A percentile compares a stretch with the other conserved stretches of the same genome.
phyloP scores from a whole-genome alignment of 2,113 vertebrate species.

The Tetraodon nigroviridis region DNA sequence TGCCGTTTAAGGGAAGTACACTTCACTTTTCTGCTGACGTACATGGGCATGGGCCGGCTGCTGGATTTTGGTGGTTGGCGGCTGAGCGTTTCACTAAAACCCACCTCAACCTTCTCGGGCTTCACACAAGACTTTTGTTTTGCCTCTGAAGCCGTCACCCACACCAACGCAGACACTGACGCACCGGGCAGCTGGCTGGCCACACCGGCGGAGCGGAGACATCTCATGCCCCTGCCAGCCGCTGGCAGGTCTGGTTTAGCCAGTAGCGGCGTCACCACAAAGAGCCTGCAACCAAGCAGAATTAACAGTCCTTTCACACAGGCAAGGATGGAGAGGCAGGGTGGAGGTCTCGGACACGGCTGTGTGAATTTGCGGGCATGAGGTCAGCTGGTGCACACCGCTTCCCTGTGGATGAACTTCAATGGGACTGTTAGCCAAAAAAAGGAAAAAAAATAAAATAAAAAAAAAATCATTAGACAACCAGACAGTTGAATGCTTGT shows the following conservation, averaged over 20 bases:
- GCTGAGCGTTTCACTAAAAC: no score
- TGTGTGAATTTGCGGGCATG: slow-evolving; percentile 20
- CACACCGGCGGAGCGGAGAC: slow-evolving; percentile 40
- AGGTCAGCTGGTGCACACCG: slow-evolving; percentile 19
- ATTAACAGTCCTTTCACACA: slow-evolving; percentile 56
- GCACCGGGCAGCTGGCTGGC: slow-evolving; percentile 32
- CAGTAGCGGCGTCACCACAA: slow-evolving; percentile 54
- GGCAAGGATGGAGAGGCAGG: slow-evolving; percentile 19
- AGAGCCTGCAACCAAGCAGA: slow-evolving; percentile 60
- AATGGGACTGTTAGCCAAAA: not conserved
- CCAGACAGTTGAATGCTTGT: not conserved
- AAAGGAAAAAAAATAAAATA: no score
- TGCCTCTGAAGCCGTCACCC: slow-evolving; percentile 40
- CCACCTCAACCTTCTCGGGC: slow-evolving; percentile 1
- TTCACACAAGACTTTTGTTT: slow-evolving; percentile 53
- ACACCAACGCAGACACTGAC: slow-evolving; percentile 19
- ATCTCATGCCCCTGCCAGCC: slow-evolving; percentile 55
- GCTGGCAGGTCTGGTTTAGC: slow-evolving; percentile 48
- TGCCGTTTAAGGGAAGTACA: slow-evolving; percentile 6
- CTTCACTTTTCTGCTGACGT: no score
- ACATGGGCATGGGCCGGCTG: no score
- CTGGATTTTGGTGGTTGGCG: no score
- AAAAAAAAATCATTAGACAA: no score
- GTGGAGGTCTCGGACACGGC: slow-evolving; percentile 41
- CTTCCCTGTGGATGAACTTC: slow-evolving; percentile 7